Percentiles rank a stretch among this genome's conserved stretches.
phyloP scores from a whole-genome alignment of 2,113 vertebrate genomes.

The Larimichthys polyactis region DNA sequence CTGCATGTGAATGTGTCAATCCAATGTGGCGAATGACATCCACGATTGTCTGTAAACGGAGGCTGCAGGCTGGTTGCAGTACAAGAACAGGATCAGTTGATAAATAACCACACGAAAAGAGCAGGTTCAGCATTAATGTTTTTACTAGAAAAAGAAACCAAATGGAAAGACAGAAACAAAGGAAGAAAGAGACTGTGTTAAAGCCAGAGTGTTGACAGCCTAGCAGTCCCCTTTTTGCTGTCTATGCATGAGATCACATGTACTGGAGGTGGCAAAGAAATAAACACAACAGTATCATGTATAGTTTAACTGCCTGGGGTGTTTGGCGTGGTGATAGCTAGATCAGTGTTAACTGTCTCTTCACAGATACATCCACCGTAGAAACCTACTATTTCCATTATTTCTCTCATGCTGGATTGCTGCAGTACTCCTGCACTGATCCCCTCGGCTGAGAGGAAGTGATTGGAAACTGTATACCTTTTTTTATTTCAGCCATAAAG shows the following conservation, averaged over 20 bases:
- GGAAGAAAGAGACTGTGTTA: conserved; percentile 59
- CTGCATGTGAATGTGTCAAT: too few species aligned
- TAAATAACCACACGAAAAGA: conserved; percentile 68
- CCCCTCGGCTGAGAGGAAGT: conserved; percentile 18
- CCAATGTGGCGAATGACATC: neutral
- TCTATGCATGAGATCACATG: conserved; percentile 40
- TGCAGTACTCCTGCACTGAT: conserved; percentile 42
- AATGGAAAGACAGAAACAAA: conserved; percentile 72
- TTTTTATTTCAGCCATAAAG: conserved; percentile 3
- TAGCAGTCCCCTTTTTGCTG: conserved; percentile 47
- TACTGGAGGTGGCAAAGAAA: conserved; percentile 51
- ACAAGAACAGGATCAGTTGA: neutral
- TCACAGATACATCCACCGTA: conserved; percentile 6
- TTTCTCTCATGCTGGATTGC: conserved; percentile 14
- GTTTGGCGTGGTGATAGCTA: conserved; percentile 30
- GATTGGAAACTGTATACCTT: conserved; percentile 11
- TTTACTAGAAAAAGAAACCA: conserved; percentile 81
- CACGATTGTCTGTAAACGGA: neutral
- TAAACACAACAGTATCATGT: conserved; percentile 35
- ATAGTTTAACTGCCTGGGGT: conserved; percentile 31
- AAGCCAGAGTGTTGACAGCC: conserved; percentile 63
- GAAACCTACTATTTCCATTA: conserved; percentile 22
- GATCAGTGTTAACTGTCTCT: conserved; percentile 28
- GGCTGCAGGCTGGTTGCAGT: neutral
- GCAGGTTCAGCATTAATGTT: conserved; percentile 73